Percentiles rank a stretch among this genome's conserved stretches.
These are phyloP conservation scores for Himalopsyche japonica DNA, from an alignment of 2,888 invertebrate species.

Conservation along the genomic window DNA sequence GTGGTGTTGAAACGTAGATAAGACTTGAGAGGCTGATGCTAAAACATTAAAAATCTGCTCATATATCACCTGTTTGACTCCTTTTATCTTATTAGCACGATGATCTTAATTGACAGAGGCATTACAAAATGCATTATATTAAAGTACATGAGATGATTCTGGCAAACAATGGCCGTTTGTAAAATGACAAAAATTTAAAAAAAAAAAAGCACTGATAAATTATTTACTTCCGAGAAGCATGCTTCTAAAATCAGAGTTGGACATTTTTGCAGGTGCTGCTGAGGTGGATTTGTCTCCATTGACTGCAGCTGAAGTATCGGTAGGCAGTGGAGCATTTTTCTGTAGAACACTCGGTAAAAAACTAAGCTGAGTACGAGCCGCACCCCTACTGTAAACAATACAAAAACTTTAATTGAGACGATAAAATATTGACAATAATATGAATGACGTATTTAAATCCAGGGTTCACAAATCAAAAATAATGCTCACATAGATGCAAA, in stretches of 20 bases:
- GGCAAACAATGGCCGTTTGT: not conserved
- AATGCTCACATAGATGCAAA: too few species aligned
- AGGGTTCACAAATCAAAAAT: too few species aligned
- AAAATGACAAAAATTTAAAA: not conserved
- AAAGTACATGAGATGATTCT: too few species aligned
- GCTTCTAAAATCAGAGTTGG: constrained; percentile 61
- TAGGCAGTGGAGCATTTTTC: constrained; percentile 45
- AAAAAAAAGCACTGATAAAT: not conserved
- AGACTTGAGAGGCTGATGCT: too few species aligned
- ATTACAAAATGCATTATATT: too few species aligned
- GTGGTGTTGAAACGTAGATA: too few species aligned
- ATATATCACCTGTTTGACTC: too few species aligned
- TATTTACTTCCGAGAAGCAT: constrained; percentile 50
- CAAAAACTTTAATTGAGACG: not conserved
- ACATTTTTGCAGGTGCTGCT: constrained; percentile 43
- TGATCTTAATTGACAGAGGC: too few species aligned
- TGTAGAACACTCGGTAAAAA: constrained; percentile 56
- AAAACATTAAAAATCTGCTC: too few species aligned
- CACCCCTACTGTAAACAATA: constrained; percentile 41
- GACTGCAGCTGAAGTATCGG: not conserved
- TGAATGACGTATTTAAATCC: too few species aligned
- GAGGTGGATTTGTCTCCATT: not conserved
- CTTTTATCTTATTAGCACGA: too few species aligned
- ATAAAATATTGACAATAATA: too few species aligned
- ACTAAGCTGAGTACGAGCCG: constrained; percentile 54